Percentiles rank a stretch among this genome's conserved stretches.
phyloP scores from a whole-genome alignment of 2,113 vertebrate species.

The cattle (Bos taurus) region ARS-UCD2.0 NC_037331.1:116126001-116126500 shows the following conservation, averaged over 20 bases:
- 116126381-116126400: too few relatives aligned
- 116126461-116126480: too few relatives aligned
- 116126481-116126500: too few relatives aligned
- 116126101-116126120: rapidly evolving
- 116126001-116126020: rapidly evolving
- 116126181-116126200: rapidly evolving
- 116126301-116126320: rapidly evolving
- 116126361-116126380: rapidly evolving
- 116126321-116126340: rapidly evolving
- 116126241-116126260: rapidly evolving
- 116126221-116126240: rapidly evolving
- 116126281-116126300: rapidly evolving
- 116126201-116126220: rapidly evolving
- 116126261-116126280: not conserved
- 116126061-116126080: too few relatives aligned
- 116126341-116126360: not conserved
- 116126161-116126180: not conserved
- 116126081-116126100: rapidly evolving
- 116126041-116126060: rapidly evolving
- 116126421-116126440: too few relatives aligned
- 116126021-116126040: not conserved
- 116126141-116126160: rapidly evolving
- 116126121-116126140: rapidly evolving
- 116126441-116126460: too few relatives aligned
- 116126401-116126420: too few relatives aligned